These are phyloP conservation scores for Pseudomyrmex pallidus DNA, from an alignment of 1,140 invertebrate species.

Conservation along the genomic window DNA sequence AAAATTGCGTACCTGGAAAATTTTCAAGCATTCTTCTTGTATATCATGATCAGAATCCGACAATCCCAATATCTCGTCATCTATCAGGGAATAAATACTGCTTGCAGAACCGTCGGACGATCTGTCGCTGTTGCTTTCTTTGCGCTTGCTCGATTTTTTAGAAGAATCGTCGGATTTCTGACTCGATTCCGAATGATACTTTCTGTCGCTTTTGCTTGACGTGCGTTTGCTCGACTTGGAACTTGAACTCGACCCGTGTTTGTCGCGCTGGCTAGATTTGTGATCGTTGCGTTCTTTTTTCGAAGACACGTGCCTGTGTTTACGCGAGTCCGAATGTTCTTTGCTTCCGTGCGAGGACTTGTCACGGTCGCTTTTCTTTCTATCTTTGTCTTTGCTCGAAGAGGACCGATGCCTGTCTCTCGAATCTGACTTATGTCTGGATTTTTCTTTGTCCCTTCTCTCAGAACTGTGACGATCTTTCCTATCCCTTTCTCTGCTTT, in stretches of 20 bases:
- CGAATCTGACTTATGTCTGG: constrained; percentile 65
- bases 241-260: constrained; percentile 69
- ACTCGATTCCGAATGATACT: constrained; percentile 68
- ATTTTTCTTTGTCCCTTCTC: constrained; percentile 65
- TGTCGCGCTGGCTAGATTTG: constrained; percentile 73
- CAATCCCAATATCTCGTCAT: constrained; percentile 67
- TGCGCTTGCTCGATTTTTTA: constrained; percentile 65
- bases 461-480: constrained; percentile 45
- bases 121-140: constrained; percentile 66
- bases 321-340: constrained; percentile 69
- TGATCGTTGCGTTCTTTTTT: constrained; percentile 68
- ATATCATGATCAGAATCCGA: constrained; percentile 87
- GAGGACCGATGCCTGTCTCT: constrained; percentile 63
- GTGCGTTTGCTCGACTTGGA: constrained; percentile 64
- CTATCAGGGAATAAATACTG: constrained; percentile 6
- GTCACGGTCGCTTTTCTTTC: constrained; percentile 61
- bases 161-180: constrained; percentile 65
- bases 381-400: constrained; percentile 72
- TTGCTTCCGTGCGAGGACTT: constrained; percentile 63
- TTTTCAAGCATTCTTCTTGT: constrained; percentile 90
- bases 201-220: constrained; percentile 71
- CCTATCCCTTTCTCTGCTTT: constrained; percentile 62
- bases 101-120: constrained; percentile 45
- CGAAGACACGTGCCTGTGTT: constrained; percentile 59
- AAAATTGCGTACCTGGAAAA: constrained; percentile 87